Evolutionary conservation across 1,140 invertebrate genomes (phyloP), one percentile per base, ranked within the genome.

Genomic region (Ceratosolen fusciceps): DNA sequence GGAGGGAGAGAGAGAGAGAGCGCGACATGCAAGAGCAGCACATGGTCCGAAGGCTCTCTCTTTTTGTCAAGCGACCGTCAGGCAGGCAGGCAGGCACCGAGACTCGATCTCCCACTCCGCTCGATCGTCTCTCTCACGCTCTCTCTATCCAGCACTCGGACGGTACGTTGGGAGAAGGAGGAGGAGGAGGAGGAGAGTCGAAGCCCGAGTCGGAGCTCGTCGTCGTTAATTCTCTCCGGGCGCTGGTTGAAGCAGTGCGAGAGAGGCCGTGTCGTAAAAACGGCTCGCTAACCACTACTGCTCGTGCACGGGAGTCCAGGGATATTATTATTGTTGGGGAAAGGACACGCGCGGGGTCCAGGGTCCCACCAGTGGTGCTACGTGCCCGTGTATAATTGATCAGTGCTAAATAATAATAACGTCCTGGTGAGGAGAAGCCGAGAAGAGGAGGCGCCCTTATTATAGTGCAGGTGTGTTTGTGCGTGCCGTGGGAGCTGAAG

Each of bases 381-480:
- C 26, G 21, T 19, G 21, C 5, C 49, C 5, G 21, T 16, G 49
- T 9, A 2, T 19, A 3, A 3, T 52, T 14, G 3, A 52, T 34
- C 24, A 62, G 60, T 62, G 60, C 12, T 62, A 12, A 0, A 34
- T 34, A 62, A 26, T 56, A 16, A 21, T 31, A 58, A 43, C 49
- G 49, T 19, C 19, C 29, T 9, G 0, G 8, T 31, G 19, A 34
- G 34, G 16, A 60, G 58, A 16, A 31, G 29, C 14, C 56, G 29
- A 34, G 3, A 26, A 34, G 58, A 52, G 49, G 14, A 52, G 16
- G 21, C 58, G 29, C 54, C 2, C n/a, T 65, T 37, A n/a, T n/a
- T n/a, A n/a, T n/a, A n/a, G 60, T 65, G 60, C 34, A 65, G 60
- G 60, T 65, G 60, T 65, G 60, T 65, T 65, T 52, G 16, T 52